phyloP scores from a whole-genome alignment of 2,113 vertebrate genomes.

The Phycodurus eques region DNA sequence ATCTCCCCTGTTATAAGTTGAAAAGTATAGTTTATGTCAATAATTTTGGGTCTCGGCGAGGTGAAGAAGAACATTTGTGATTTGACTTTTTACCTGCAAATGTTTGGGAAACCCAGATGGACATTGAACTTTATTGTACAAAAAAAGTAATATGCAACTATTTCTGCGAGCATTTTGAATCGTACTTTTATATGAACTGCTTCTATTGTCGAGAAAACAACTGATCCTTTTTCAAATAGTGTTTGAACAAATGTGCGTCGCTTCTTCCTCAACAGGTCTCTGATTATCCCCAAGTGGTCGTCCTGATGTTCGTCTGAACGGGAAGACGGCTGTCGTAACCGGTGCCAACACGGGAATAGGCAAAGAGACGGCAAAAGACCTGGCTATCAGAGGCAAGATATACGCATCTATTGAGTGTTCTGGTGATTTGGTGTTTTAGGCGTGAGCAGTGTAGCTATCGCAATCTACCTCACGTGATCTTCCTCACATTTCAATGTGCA shows the following conservation, averaged over 20 bases:
- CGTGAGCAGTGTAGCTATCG: not conserved
- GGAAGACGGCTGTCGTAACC: constrained; percentile 72
- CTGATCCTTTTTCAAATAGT: too few species aligned
- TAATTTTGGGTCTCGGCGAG: too few species aligned
- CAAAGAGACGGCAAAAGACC: constrained; percentile 72
- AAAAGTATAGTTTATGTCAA: too few species aligned
- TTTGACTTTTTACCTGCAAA: too few species aligned
- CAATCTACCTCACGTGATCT: not conserved
- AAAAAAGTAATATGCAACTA: too few species aligned
- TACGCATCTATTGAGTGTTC: not conserved
- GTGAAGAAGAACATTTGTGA: too few species aligned
- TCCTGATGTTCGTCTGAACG: constrained; percentile 67
- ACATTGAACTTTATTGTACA: too few species aligned
- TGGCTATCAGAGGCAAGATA: constrained; percentile 67
- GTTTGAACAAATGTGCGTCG: not conserved
- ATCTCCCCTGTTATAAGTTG: too few species aligned
- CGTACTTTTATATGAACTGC: too few species aligned
- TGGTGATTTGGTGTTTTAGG: not conserved
- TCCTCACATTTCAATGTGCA: constrained; percentile 7
- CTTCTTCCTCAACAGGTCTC: constrained; percentile 44
- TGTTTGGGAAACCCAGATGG: too few species aligned
- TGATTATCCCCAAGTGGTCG: constrained; percentile 57
- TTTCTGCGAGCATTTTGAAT: too few species aligned
- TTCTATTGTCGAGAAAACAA: too few species aligned
- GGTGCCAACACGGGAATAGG: constrained; percentile 73